Conservation (phyloP, 2,797 vertebrate species). For the Lacerta bilineata region DNA sequence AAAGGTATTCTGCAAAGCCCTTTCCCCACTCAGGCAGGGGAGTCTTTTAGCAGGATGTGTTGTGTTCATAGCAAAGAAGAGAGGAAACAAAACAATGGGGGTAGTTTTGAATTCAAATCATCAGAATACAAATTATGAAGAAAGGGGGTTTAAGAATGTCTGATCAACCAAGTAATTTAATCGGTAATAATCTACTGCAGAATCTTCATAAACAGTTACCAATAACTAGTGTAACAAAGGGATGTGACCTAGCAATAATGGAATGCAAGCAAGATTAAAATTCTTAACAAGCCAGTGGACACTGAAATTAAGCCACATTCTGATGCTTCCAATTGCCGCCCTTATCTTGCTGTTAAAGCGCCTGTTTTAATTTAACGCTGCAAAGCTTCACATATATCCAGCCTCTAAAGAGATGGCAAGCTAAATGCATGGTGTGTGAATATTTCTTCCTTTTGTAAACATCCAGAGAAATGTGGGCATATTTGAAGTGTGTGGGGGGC, state of each 20-base stretch:
- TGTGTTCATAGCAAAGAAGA: background rate
- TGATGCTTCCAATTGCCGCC: background rate
- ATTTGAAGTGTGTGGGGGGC: background rate
- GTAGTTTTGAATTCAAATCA: background rate
- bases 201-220: background rate
- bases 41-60: background rate
- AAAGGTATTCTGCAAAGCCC: background rate
- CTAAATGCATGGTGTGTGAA: background rate
- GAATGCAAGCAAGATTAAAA: background rate
- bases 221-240: background rate
- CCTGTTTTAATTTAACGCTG: background rate
- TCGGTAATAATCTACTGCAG: background rate
- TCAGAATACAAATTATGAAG: background rate
- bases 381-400: background rate
- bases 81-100: background rate
- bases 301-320: slow-evolving; percentile 11
- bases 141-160: background rate
- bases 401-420: background rate
- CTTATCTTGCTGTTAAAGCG: background rate
- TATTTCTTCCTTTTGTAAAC: background rate
- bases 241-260: background rate
- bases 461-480: background rate
- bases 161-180: slow-evolving; percentile 13
- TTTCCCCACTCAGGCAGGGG: background rate
- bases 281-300: slow-evolving; percentile 9